A percentile compares a stretch with the other conserved stretches of the same genome.
Evolutionary conservation across 2,888 invertebrate species (phyloP).

Genomic region (Lypha dubia): DNA sequence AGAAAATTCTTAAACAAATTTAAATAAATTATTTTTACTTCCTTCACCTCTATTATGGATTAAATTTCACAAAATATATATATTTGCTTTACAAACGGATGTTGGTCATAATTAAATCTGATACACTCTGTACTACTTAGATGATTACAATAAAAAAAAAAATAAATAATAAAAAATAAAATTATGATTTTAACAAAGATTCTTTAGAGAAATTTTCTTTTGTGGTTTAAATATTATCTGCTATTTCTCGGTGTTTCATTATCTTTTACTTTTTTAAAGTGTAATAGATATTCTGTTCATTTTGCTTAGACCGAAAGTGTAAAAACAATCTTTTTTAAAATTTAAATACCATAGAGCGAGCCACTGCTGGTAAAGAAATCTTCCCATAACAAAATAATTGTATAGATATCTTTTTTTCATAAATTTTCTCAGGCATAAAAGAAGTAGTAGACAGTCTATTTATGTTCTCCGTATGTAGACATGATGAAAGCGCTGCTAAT

Average conservation of each 20-base stretch:
- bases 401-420: neutral
- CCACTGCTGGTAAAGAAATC: no score
- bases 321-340: neutral
- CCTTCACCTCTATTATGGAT: constrained; percentile 9
- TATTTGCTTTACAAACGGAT: constrained; percentile 26
- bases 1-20: neutral
- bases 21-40: constrained; percentile 25
- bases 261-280: neutral
- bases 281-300: constrained; percentile 29
- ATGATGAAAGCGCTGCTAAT: constrained; percentile 43
- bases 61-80: constrained; percentile 43
- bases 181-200: constrained; percentile 8
- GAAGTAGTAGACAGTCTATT: neutral
- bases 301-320: constrained; percentile 7
- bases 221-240: constrained; percentile 32
- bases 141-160: neutral
- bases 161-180: no score
- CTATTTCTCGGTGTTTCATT: constrained; percentile 1
- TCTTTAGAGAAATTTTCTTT: constrained; percentile 30
- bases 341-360: neutral
- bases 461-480: neutral
- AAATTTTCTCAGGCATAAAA: constrained; percentile 38
- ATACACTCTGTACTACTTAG: neutral
- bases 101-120: constrained; percentile 39
- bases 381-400: constrained; percentile 29